Evolutionary conservation across 2,797 vertebrate genomes (phyloP), one percentile per base, ranked within the genome.

Genomic region (Taeniopygia guttata): DNA sequence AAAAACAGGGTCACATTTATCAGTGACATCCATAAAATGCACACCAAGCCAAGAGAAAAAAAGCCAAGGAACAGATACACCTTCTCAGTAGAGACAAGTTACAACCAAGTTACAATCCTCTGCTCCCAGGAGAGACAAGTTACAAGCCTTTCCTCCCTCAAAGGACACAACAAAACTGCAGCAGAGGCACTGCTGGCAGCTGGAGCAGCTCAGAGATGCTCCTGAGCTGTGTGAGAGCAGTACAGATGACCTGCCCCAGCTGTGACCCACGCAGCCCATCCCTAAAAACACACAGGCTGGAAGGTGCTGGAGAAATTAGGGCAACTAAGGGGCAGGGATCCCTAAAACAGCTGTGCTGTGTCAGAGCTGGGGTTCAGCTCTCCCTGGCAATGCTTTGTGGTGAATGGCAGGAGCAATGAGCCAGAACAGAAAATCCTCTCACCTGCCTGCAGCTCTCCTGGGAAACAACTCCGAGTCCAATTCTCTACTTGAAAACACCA

Each of bases 221-320:
- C 32, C 48, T 9, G 45, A 48, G 46, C 52, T n/a, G 19, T 26
- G 32, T 32, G 26, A 43, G 52, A 81, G 74, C 60, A 70, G 60
- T 7, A 70, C 2, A 26, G 40, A 40, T 34, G 43, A 68, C 13
- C 38, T 83, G 19, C 22, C 48, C 43, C 56, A 80, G 73, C 56
- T 77, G 70, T 77, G 84, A 49, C 16, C 63, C 74, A 49, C 30
- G 38, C 14, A 22, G 60, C 23, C 52, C 18, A 7, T 10, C 55
- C 83, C 89, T 59, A 70, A 80, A 95, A 90, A 62, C 6, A 40
- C 51, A 62, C 36, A 32, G 48, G 38, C 42, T 77, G 45, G 36
- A 5, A 70, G 49, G 55, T 45, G n/a, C 49, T 25, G 55, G 22
- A 78, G 46, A 62, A 9, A 25, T 36, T 15, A 32, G 2, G 40